These are phyloP conservation scores for Xyliphius kryptos DNA, from an alignment of 2,113 vertebrate species.

Conservation along the genomic window DNA sequence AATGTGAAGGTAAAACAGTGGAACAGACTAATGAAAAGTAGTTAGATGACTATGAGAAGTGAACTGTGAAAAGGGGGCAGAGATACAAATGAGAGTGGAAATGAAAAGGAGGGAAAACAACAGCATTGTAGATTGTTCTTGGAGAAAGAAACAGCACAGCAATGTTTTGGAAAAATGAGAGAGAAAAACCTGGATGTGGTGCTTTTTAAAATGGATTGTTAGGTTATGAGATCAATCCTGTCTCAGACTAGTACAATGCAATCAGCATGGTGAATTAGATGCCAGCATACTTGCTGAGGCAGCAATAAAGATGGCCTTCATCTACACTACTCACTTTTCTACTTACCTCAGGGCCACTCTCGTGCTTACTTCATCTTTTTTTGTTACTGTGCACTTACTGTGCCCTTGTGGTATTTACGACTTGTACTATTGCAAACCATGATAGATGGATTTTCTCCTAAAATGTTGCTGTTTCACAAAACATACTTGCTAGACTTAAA, in stretches of 20 bases:
- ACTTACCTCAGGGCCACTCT: slow-evolving; percentile 52
- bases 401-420: slow-evolving; percentile 47
- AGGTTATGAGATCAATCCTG: slow-evolving; percentile 58
- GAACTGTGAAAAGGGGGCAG: neutral
- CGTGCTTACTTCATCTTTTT: slow-evolving; percentile 32
- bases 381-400: slow-evolving; percentile 25
- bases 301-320: slow-evolving; percentile 51
- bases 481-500: slow-evolving; percentile 15
- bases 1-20: no score
- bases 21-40: neutral
- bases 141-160: neutral
- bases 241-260: slow-evolving; percentile 62
- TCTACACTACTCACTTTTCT: slow-evolving; percentile 53
- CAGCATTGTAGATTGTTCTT: neutral
- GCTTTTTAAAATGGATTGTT: slow-evolving; percentile 51
- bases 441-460: slow-evolving; percentile 60
- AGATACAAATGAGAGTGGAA: slow-evolving; percentile 3
- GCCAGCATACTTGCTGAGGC: slow-evolving; percentile 60
- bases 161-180: slow-evolving; percentile 27
- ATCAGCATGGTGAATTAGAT: slow-evolving; percentile 61
- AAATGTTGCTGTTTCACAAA: slow-evolving; percentile 50
- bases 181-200: slow-evolving; percentile 28
- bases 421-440: slow-evolving; percentile 49
- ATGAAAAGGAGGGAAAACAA: neutral
- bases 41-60: slow-evolving; percentile 1